Evolutionary conservation across 2,888 invertebrate genomes (phyloP).

Genomic region (Tipula lateralis): DNA sequence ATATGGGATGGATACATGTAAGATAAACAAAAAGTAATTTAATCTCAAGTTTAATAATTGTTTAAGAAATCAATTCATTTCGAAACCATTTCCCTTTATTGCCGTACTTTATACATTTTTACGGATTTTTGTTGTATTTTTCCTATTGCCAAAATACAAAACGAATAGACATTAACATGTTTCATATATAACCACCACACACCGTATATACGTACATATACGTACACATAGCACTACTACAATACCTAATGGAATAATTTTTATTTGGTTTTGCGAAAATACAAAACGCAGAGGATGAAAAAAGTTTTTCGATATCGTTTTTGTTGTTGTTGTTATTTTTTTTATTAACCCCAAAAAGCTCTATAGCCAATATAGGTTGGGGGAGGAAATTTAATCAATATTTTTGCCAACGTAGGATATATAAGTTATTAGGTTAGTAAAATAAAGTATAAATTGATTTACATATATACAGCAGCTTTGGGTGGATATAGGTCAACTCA

Average conservation of each 20-base stretch:
- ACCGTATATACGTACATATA: neutral
- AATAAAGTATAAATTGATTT: neutral
- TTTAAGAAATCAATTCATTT: conserved; percentile 9
- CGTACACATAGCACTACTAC: neutral
- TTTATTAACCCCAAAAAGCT: neutral
- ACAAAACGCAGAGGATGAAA: neutral
- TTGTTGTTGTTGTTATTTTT: neutral
- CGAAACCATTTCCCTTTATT: conserved; percentile 1
- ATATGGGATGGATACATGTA: neutral
- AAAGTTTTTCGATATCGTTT: neutral
- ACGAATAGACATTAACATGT: neutral
- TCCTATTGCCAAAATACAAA: neutral
- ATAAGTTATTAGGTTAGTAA: neutral
- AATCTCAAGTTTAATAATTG: conserved; percentile 14
- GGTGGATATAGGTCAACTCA: neutral
- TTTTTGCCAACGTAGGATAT: neutral
- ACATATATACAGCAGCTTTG: neutral
- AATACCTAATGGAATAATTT: neutral
- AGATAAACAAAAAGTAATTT: neutral
- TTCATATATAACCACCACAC: neutral
- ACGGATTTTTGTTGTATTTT: neutral
- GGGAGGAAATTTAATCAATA: conserved; percentile 11
- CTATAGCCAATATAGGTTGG: neutral
- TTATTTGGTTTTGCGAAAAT: neutral
- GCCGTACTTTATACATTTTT: neutral